Conservation (phyloP, 2,888 invertebrate genomes). For the Tribolium freemani region DNA sequence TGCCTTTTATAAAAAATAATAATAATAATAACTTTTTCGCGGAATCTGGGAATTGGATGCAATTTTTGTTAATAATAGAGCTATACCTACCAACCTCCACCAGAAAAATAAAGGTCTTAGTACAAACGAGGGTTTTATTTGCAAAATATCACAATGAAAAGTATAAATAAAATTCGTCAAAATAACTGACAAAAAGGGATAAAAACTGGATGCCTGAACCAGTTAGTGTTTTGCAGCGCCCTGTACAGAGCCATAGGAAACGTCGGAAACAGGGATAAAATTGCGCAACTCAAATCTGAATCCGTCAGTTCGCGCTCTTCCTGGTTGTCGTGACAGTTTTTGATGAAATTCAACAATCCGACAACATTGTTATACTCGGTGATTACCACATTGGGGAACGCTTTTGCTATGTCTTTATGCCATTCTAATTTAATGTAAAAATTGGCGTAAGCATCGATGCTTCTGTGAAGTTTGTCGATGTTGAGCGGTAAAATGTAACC, state of each 20-base stretch:
- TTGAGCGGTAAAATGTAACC: constrained; percentile 54
- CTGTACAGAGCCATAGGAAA: constrained; percentile 63
- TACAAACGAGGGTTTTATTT: background rate
- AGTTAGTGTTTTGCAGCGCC: constrained; percentile 63
- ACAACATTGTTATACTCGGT: constrained; percentile 60
- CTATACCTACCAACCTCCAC: too few relatives aligned
- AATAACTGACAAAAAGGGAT: constrained; percentile 21
- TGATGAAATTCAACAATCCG: constrained; percentile 63
- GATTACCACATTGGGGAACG: constrained; percentile 56
- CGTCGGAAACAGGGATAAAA: constrained; percentile 62
- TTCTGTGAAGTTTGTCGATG: constrained; percentile 58
- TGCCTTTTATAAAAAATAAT: too few relatives aligned
- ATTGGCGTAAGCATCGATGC: constrained; percentile 59
- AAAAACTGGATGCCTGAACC: constrained; percentile 62
- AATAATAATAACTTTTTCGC: too few relatives aligned
- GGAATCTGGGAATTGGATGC: too few relatives aligned
- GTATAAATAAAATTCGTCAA: constrained; percentile 37
- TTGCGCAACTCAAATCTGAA: constrained; percentile 55
- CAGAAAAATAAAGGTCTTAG: too few relatives aligned
- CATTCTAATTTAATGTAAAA: constrained; percentile 63
- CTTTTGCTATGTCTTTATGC: constrained; percentile 59
- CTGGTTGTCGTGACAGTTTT: constrained; percentile 49
- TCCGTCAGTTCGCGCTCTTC: constrained; percentile 33
- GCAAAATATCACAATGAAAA: constrained; percentile 17
- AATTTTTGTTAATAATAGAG: too few relatives aligned